Conservation (phyloP, 1,140 invertebrate species). For the Lordiphosa stackelbergi region DNA sequence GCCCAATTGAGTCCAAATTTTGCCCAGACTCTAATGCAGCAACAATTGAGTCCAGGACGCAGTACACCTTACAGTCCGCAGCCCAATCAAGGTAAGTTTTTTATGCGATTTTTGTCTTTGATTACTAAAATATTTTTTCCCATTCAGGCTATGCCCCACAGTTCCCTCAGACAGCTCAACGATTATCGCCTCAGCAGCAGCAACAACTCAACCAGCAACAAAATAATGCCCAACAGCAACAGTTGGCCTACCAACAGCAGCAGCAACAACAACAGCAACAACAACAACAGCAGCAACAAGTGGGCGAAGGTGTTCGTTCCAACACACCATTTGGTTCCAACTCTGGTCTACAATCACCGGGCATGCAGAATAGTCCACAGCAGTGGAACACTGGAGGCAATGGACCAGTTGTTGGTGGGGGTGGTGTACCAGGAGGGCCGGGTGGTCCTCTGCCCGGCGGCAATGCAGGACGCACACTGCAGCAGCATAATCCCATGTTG, state of each 20-base stretch:
- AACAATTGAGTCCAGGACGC: conserved; percentile 74
- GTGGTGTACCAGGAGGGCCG: conserved; percentile 34
- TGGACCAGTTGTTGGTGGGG: conserved; percentile 14
- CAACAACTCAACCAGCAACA: conserved; percentile 60
- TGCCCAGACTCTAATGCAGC: conserved; percentile 73
- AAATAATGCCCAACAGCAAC: conserved; percentile 60
- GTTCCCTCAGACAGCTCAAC: conserved; percentile 64
- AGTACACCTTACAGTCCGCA: conserved; percentile 73
- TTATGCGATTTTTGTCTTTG: too few relatives aligned
- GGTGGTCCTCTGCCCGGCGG: conserved; percentile 37
- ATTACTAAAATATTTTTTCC: too few relatives aligned
- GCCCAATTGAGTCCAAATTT: conserved; percentile 85
- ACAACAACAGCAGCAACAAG: conserved; percentile 69
- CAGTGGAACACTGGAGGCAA: conserved; percentile 40
- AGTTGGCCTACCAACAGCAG: conserved; percentile 63
- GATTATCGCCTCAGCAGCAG: conserved; percentile 62
- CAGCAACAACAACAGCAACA: conserved; percentile 61
- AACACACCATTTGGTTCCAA: conserved; percentile 53
- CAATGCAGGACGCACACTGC: conserved; percentile 70
- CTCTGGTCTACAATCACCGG: conserved; percentile 62
- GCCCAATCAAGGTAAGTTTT: conserved; percentile 62
- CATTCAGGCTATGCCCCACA: conserved; percentile 60
- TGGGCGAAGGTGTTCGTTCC: conserved; percentile 48
- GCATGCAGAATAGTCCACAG: conserved; percentile 62
- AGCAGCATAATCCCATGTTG: conserved; percentile 88